These are phyloP conservation scores for Cylas formicarius DNA, from an alignment of 1,140 invertebrate genomes.

Conservation along the genomic window DNA sequence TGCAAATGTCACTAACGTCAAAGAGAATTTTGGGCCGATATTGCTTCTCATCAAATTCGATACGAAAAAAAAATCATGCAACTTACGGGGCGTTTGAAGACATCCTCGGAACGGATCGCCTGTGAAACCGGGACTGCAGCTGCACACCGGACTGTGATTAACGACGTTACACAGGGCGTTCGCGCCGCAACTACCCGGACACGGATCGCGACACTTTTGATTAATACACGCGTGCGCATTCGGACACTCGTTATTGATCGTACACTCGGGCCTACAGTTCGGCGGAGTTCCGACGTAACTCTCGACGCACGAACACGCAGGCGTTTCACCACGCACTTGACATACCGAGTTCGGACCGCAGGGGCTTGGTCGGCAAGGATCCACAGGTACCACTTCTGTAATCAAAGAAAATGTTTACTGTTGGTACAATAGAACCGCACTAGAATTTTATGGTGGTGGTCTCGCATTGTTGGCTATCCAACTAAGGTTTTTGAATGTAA, in stretches of 20 bases:
- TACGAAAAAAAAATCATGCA: constrained; percentile 26
- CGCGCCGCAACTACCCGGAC: constrained; percentile 75
- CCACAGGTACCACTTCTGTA: constrained; percentile 43
- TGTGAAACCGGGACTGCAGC: constrained; percentile 67
- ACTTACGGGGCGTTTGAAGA: constrained; percentile 52
- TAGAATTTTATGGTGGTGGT: too few species aligned
- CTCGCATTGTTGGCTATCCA: too few species aligned
- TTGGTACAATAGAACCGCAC: too few species aligned
- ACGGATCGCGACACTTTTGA: constrained; percentile 75
- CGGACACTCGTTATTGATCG: constrained; percentile 74
- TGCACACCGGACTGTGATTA: constrained; percentile 75
- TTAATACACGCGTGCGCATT: constrained; percentile 71
- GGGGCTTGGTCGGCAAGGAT: constrained; percentile 72
- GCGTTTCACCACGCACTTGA: constrained; percentile 59
- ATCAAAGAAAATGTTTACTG: constrained; percentile 18
- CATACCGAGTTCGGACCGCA: constrained; percentile 78
- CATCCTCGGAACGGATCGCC: constrained; percentile 80
- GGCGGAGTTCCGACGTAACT: constrained; percentile 72
- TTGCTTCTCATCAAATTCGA: constrained; percentile 5
- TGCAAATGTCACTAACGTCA: too few species aligned
- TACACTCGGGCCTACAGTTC: constrained; percentile 75
- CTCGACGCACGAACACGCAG: constrained; percentile 70
- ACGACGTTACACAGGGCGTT: constrained; percentile 75
- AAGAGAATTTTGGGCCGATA: too few species aligned
- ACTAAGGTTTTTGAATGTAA: too few species aligned